A percentile compares a stretch with the other conserved stretches of the same genome.
Conservation (phyloP, 2,797 vertebrate species). For the Hirundo rustica region DNA sequence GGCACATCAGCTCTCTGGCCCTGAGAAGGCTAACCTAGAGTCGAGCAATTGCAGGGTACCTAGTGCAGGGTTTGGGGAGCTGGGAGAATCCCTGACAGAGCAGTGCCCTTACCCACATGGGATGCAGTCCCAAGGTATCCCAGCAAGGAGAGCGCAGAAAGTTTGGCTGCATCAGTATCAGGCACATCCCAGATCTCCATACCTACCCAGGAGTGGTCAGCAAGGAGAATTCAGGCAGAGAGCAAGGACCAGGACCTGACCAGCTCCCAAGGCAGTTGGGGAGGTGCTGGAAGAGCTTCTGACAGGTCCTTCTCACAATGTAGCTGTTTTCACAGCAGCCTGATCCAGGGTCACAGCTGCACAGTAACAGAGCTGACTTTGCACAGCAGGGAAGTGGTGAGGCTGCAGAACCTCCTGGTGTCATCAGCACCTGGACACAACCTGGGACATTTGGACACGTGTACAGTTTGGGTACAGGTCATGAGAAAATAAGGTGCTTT, state of each 20-base stretch:
- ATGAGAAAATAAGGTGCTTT: neutral
- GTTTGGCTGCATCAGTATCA: neutral
- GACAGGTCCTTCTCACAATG: neutral
- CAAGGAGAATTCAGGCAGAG: neutral
- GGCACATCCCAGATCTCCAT: neutral
- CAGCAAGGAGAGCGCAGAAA: neutral
- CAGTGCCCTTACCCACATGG: accelerated
- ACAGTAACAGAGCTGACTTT: neutral
- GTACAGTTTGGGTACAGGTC: neutral
- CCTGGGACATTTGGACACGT: neutral
- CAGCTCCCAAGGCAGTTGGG: neutral
- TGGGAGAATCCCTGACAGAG: neutral
- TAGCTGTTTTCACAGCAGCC: neutral
- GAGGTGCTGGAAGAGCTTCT: neutral
- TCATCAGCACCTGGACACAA: neutral
- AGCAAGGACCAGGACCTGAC: neutral
- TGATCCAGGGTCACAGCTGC: neutral
- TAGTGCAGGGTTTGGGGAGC: neutral
- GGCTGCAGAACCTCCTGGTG: neutral
- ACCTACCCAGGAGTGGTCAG: neutral
- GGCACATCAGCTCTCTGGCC: neutral
- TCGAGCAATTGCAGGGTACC: neutral
- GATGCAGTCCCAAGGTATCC: too few species aligned
- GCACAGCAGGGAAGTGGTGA: neutral
- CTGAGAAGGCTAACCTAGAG: accelerated